Percentiles rank a stretch among this genome's conserved stretches.
These are phyloP conservation scores for Harpagifer antarcticus DNA, from an alignment of 2,797 vertebrate species.

Conservation along the genomic window DNA sequence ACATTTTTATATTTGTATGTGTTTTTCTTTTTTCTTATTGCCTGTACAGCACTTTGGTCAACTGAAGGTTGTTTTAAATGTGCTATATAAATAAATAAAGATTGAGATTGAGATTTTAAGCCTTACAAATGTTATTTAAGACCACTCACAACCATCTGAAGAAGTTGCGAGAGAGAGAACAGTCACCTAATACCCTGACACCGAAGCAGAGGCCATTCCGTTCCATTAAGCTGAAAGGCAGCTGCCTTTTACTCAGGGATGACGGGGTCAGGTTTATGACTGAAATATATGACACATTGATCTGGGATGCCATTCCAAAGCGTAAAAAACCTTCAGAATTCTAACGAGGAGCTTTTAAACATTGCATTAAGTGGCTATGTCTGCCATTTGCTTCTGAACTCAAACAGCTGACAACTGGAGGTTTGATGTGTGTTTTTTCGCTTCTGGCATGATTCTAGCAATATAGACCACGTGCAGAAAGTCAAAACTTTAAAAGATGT, in stretches of 20 bases:
- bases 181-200: conserved; percentile 28
- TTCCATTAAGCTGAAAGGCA: conserved; percentile 31
- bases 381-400: not conserved
- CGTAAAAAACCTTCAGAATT: conserved; percentile 10
- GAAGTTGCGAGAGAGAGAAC: not conserved
- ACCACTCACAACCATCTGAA: not conserved
- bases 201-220: conserved; percentile 26
- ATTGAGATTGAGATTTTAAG: not conserved
- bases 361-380: not conserved
- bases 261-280: conserved; percentile 33
- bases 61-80: no score
- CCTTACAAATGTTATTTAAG: not conserved
- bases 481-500: conserved; percentile 11
- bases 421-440: conserved; percentile 4
- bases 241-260: conserved; percentile 25
- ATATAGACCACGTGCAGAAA: conserved; percentile 5
- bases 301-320: conserved; percentile 21
- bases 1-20: no score
- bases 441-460: not conserved
- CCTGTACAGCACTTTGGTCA: no score
- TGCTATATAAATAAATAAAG: no score
- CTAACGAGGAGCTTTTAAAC: conserved; percentile 25
- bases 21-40: no score
- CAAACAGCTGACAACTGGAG: conserved; percentile 1
- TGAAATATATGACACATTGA: conserved; percentile 41